phyloP scores from a whole-genome alignment of 2,113 vertebrate genomes.

The Heteronetta atricapilla region DNA sequence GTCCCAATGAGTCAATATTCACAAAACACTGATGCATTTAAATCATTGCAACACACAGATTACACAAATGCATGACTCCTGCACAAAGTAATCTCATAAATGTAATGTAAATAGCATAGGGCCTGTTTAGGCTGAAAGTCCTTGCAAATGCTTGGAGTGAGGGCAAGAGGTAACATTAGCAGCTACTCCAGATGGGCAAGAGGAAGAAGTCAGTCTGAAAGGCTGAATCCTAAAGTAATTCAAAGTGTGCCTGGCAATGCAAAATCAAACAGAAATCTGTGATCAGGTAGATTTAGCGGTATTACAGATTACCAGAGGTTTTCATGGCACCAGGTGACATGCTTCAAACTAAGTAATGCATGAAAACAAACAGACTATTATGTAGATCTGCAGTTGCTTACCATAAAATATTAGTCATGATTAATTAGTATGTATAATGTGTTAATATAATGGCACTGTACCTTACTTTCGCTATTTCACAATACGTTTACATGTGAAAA shows the following conservation, averaged over 20 bases:
- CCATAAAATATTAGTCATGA: neutral
- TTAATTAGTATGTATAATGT: neutral
- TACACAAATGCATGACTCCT: neutral
- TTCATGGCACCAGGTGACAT: neutral
- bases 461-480: neutral
- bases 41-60: neutral
- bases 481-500: neutral
- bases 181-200: neutral
- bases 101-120: neutral
- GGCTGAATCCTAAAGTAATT: neutral
- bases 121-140: neutral
- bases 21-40: neutral
- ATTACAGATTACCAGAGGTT: neutral
- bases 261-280: neutral
- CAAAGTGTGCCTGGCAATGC: neutral
- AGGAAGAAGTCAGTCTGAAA: neutral
- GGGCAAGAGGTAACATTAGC: neutral
- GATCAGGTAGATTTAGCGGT: neutral
- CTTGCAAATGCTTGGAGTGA: neutral
- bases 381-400: neutral
- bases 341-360: fast-evolving
- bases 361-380: neutral
- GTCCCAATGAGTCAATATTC: neutral
- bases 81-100: neutral
- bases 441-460: neutral